Base-by-base conservation (phyloP, 2,888 invertebrate species). In the Oxyteleia sp. region DNA sequence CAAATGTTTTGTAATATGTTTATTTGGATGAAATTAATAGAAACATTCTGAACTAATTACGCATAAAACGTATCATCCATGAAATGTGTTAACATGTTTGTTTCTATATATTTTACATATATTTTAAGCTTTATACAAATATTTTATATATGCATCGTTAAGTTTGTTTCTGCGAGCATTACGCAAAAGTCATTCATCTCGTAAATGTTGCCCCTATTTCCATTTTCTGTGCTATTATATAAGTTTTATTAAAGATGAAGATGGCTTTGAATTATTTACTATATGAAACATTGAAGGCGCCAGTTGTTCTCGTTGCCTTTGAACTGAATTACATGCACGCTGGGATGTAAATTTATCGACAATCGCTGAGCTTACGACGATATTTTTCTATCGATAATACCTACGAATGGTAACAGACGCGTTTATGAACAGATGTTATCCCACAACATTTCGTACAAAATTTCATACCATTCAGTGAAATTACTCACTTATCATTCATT, bases 351-450 rank as follows among this genome's bases (percentile, higher is more conserved):
- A 51, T 41, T 53, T 35, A 66, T 66, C 29, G 64, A 64, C 35
- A 23, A 64, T 32, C 51, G 35, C 49, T 64, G 16, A 35, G 64
- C 51, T 64, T 64, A 38, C 18, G 20, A 51, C 10, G 47, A 51
- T 29, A 61, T 61, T 29, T 63, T 45, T 63, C 13, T 57, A 57
- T 20, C 38, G 20, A 41, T 57, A 57, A 57, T 57, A 57, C 41
- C 57, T 11, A 38, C 38, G 38, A n/a, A 57, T 23, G 55, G 55
- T 61, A 61, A 61, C 26, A 29, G 15, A 13, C 5, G 26, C 38
- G n/a, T 18, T 51, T 35, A 51, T 13, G 1, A 20, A 64, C 47
- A 35, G 18, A 35, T 5, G 55, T 16, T 55, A 18, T 55, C 10
- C 11, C 11, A 15, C 29, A 10, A 7, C 5, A 53, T 32, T 32